Percentiles rank a stretch among this genome's conserved stretches.
phyloP scores from a whole-genome alignment of 2,113 vertebrate species.

The Poeciliopsis prolifica region DNA sequence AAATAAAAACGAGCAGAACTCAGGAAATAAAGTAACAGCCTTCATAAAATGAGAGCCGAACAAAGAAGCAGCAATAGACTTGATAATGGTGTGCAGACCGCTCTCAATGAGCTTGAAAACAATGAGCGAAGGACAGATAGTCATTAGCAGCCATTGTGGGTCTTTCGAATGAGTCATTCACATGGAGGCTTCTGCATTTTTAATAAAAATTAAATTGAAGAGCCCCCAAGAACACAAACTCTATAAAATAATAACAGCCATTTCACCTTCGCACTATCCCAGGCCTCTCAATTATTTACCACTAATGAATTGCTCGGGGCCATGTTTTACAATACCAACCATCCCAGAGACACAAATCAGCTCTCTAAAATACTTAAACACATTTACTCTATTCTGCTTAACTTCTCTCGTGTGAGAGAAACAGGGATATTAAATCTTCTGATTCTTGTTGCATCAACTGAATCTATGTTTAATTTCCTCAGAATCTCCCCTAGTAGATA shows the following conservation, averaged over 20 bases:
- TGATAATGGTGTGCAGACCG: slow-evolving; percentile 46
- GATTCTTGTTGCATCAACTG: slow-evolving; percentile 22
- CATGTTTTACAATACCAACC: slow-evolving; percentile 73
- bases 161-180: slow-evolving; percentile 71
- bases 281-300: slow-evolving; percentile 78
- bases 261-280: slow-evolving; percentile 74
- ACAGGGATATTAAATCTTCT: slow-evolving; percentile 36
- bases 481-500: slow-evolving; percentile 9
- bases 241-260: slow-evolving; percentile 78
- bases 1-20: slow-evolving; percentile 37
- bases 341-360: slow-evolving; percentile 71
- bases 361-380: slow-evolving; percentile 73
- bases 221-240: slow-evolving; percentile 76
- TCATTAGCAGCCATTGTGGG: slow-evolving; percentile 68
- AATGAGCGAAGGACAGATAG: slow-evolving; percentile 63
- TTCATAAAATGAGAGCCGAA: slow-evolving; percentile 33
- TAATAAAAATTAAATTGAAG: slow-evolving; percentile 76
- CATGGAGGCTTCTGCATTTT: slow-evolving; percentile 71
- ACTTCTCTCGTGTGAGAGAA: slow-evolving; percentile 54
- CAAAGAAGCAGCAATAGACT: slow-evolving; percentile 34
- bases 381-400: slow-evolving; percentile 71
- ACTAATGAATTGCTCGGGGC: slow-evolving; percentile 76
- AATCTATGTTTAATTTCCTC: slow-evolving; percentile 22
- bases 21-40: slow-evolving; percentile 29
- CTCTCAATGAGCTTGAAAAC: slow-evolving; percentile 51